Evolutionary conservation across 2,888 invertebrate genomes (phyloP).

Genomic region (Scaptomyza reducta): DNA sequence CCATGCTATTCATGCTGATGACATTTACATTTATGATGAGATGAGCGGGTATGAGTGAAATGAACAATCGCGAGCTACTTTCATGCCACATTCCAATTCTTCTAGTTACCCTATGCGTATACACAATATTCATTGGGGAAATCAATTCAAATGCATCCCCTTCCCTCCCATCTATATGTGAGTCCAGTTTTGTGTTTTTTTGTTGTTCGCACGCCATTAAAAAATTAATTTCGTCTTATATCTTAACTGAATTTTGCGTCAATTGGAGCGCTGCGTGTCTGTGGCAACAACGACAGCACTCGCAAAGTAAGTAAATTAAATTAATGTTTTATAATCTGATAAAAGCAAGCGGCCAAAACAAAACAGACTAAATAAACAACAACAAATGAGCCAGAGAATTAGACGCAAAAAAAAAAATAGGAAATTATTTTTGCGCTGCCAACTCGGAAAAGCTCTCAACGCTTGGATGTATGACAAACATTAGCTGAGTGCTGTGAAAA

Average conservation of each 20-base stretch:
- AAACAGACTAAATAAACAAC: conserved; percentile 8
- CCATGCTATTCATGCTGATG: conserved; percentile 38
- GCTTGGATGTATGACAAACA: conserved; percentile 3
- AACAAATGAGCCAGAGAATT: conserved; percentile 12
- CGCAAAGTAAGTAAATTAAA: conserved; percentile 63
- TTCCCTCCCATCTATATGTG: neutral
- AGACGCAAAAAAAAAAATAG: conserved; percentile 19
- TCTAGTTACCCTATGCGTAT: neutral
- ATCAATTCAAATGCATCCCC: conserved; percentile 64
- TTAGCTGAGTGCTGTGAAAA: conserved; percentile 31
- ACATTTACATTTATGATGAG: conserved; percentile 56
- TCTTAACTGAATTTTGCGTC: conserved; percentile 73
- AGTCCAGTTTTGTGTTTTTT: neutral
- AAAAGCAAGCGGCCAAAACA: conserved; percentile 58
- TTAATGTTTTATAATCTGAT: conserved; percentile 75
- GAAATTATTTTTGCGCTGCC: conserved; percentile 1
- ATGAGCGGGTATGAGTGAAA: conserved; percentile 1
- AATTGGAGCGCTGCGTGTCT: conserved; percentile 65
- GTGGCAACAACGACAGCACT: conserved; percentile 30
- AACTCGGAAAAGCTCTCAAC: conserved; percentile 1
- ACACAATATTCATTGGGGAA: conserved; percentile 64
- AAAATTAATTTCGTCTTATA: conserved; percentile 77
- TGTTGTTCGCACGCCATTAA: conserved; percentile 58
- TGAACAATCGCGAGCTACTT: conserved; percentile 23
- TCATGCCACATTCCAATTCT: conserved; percentile 13